Base-by-base conservation (phyloP, 1,140 invertebrate species). In the Bilobella aurantiaca region DNA sequence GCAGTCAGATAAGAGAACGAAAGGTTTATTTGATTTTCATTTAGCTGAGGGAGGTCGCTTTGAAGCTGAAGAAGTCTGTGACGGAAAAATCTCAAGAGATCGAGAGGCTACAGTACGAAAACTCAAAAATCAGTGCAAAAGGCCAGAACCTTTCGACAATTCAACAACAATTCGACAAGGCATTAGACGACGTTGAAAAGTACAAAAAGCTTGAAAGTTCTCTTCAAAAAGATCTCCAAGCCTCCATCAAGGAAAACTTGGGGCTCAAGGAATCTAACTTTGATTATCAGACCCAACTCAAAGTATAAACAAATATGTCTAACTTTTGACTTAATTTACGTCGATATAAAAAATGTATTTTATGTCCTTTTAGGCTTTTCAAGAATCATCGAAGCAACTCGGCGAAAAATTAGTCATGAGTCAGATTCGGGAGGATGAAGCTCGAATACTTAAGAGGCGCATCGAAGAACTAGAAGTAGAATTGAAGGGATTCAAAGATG, bases 81-180 rank as follows among this genome's bases (percentile, higher is more conserved):
- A 23, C 60, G 3, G 68, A 69, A n/a, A 69, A 73, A 30, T 61
- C 53, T 1, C 63, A 68, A 31, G 71, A 73, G 62, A 68, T 73
- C 23, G 32, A 65, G 12, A 25, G 47, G 25, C 53, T 73, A 18
- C 42, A 67, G 27, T 25, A 58, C 25, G 64, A 70, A 49, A 67
- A 65, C 23, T 37, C 60, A 16, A 63, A 64, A 25, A 31, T 67
- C n/a, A 8, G 25, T 5, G 65, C 61, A 27, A 70, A 67, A 37
- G 66, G 46, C 46, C 68, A 73, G 46, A 73, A 58, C 16, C 37
- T 66, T 0, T 66, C 64, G n/a, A 69, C 63, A 34, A 68, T 73
- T 65, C 71, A 73, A 46, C 64, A 66, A 56, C 65, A 73, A 32
- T 70, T 68, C 46, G 71, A 73, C 30, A 73, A 69, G 29, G 71